Evolutionary conservation across 1,140 invertebrate species (phyloP).

Genomic region (Trachymyrmex cornetzi): DNA sequence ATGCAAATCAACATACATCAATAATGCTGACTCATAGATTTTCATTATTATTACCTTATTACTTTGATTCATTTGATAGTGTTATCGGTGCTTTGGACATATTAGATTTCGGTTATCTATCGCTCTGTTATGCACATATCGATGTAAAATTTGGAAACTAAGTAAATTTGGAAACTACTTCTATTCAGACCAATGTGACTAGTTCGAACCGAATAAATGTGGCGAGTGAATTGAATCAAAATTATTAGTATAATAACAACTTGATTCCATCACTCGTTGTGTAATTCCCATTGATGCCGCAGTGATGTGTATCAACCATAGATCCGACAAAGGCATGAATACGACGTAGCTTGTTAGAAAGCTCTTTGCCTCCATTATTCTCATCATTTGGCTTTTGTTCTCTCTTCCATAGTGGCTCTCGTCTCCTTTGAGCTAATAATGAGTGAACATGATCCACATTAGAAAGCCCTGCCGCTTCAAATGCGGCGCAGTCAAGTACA

Average conservation of each 20-base stretch:
- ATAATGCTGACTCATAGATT: background rate
- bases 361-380: slow-evolving; percentile 43
- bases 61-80: slow-evolving; percentile 22
- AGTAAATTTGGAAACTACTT: slow-evolving; percentile 21
- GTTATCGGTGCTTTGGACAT: background rate
- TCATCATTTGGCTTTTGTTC: slow-evolving; percentile 43
- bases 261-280: background rate
- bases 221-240: slow-evolving; percentile 29
- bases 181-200: background rate
- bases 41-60: slow-evolving; percentile 16
- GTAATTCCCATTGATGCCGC: background rate
- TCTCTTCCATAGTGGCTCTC: slow-evolving; percentile 3
- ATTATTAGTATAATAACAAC: background rate
- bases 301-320: slow-evolving; percentile 23
- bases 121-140: background rate
- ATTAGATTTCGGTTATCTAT: slow-evolving; percentile 25
- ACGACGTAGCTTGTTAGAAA: slow-evolving; percentile 22
- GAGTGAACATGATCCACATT: slow-evolving; percentile 53
- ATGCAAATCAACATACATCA: background rate
- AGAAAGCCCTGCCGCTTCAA: slow-evolving; percentile 20
- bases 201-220: background rate
- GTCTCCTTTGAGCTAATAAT: slow-evolving; percentile 45
- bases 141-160: slow-evolving; percentile 22
- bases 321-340: background rate
- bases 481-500: slow-evolving; percentile 6